phyloP scores from a whole-genome alignment of 1,140 invertebrate genomes.

The Teleogryllus occipitalis region DNA sequence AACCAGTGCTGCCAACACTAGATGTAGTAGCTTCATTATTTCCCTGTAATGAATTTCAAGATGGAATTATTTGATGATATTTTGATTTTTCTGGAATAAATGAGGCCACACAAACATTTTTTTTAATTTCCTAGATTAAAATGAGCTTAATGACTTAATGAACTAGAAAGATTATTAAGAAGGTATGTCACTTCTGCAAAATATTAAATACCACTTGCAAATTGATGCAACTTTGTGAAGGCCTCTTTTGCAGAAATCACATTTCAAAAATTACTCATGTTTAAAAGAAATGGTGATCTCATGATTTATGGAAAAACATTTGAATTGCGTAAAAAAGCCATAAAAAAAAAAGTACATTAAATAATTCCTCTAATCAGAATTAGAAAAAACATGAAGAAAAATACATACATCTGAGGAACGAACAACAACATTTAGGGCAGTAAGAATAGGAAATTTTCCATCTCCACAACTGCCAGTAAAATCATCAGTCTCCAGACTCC shows the following conservation, averaged over 20 bases:
- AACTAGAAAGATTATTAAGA: too few relatives aligned
- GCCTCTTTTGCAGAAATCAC: neutral
- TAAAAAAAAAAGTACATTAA: neutral
- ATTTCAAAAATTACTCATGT: neutral
- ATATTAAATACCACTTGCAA: too few relatives aligned
- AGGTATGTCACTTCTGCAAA: too few relatives aligned
- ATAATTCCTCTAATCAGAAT: neutral
- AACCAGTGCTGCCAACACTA: too few relatives aligned
- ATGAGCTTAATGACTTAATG: too few relatives aligned
- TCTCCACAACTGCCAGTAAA: constrained; percentile 49
- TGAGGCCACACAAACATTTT: too few relatives aligned
- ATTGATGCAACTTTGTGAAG: too few relatives aligned
- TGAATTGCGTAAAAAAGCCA: neutral
- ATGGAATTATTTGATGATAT: too few relatives aligned
- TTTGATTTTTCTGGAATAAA: too few relatives aligned
- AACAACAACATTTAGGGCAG: constrained; percentile 41
- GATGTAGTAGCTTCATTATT: neutral
- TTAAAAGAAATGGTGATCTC: neutral
- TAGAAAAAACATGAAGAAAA: neutral
- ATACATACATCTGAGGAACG: constrained; percentile 23
- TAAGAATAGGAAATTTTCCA: constrained; percentile 47
- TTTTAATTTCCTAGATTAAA: too few relatives aligned
- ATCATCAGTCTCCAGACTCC: constrained; percentile 69
- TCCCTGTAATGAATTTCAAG: neutral
- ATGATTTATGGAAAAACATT: neutral